Evolutionary conservation across 2,113 vertebrate species (phyloP).

Genomic region (Elaphurus davidianus): DNA sequence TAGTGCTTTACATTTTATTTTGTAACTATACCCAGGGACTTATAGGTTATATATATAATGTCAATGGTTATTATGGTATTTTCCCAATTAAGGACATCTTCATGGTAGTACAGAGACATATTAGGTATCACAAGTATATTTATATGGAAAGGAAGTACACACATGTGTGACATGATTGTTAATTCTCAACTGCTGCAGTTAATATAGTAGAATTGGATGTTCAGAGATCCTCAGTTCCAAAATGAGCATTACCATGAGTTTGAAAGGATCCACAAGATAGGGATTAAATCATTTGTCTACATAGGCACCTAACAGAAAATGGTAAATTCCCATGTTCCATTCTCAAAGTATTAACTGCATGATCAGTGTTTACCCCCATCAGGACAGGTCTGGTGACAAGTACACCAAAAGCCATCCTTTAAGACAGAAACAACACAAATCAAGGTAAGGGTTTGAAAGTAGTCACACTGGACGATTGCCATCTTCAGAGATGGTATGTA

Average conservation of each 20-base stretch:
- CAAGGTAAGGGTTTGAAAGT: background rate
- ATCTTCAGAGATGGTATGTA: background rate
- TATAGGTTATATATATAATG: background rate
- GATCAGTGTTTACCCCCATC: background rate
- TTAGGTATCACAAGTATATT: background rate
- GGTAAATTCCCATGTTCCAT: background rate
- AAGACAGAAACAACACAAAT: background rate
- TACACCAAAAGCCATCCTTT: background rate
- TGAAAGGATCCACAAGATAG: background rate
- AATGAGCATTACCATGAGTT: background rate
- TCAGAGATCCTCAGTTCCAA: background rate
- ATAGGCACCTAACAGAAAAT: background rate
- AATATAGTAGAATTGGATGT: background rate
- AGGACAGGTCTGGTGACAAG: background rate
- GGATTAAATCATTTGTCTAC: background rate
- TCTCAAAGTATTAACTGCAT: background rate
- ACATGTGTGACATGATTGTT: background rate
- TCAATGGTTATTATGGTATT: background rate
- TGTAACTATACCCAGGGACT: background rate
- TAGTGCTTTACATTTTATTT: background rate
- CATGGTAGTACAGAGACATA: background rate
- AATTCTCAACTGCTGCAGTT: background rate
- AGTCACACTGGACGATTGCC: background rate
- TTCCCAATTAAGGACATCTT: background rate
- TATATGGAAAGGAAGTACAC: background rate